Evolutionary conservation across 2,113 vertebrate genomes (phyloP).

Genomic region (Nycticryphes semicollaris): DNA sequence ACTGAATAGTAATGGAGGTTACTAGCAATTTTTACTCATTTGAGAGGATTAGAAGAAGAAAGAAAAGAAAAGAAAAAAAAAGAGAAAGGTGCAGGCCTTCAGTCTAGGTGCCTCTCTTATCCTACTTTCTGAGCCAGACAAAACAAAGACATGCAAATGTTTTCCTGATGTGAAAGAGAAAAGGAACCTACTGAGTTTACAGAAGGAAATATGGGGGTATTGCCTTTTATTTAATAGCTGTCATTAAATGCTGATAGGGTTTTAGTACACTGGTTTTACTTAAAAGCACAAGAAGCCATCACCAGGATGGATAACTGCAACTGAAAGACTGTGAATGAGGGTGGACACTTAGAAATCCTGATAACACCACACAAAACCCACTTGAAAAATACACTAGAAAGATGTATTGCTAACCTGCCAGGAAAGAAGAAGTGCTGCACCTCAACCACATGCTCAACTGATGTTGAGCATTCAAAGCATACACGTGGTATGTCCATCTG

Average conservation of each 20-base stretch:
- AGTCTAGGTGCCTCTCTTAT: not conserved
- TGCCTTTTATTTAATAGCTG: not conserved
- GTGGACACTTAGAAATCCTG: not conserved
- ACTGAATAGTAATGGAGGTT: not conserved
- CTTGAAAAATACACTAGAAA: not conserved
- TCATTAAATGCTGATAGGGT: not conserved
- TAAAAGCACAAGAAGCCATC: not conserved
- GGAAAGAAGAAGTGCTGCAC: not conserved
- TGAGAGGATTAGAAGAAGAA: not conserved
- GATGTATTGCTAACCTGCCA: not conserved
- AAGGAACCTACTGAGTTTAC: not conserved
- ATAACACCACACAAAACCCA: not conserved
- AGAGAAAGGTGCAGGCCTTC: not conserved
- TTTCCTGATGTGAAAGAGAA: not conserved
- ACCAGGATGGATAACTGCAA: not conserved
- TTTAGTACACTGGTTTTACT: not conserved
- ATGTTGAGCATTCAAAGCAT: not conserved
- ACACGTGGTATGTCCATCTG: accelerated
- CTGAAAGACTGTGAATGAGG: not conserved
- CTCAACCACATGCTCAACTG: not conserved
- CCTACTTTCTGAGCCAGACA: not conserved
- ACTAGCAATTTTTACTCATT: not conserved
- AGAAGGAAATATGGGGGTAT: not conserved
- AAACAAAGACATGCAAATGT: not conserved
- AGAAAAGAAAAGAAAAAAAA: not conserved